phyloP scores from a whole-genome alignment of 35 echinoderm and acorn worm species.

The Ophioderma brevispina region DNA sequence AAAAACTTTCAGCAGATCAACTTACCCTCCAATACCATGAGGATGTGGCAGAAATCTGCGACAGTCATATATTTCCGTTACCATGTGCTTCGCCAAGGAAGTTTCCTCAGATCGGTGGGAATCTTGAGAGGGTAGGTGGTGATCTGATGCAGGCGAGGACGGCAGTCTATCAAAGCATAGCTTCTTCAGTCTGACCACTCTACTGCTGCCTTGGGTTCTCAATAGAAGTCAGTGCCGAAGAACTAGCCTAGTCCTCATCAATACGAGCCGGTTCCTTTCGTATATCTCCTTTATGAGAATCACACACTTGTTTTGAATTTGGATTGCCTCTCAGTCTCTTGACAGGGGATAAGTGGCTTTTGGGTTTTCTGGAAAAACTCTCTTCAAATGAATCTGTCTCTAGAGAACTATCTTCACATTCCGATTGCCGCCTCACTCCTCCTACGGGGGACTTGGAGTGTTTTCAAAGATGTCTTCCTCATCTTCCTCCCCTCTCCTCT shows the following conservation, averaged over 20 bases:
- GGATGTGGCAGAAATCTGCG: conserved; percentile 58
- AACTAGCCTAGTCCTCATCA: neutral
- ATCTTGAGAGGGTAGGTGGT: conserved; percentile 22
- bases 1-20: neutral
- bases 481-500: conserved; percentile 15
- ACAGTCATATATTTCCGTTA: conserved; percentile 77
- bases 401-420: neutral
- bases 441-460: no score
- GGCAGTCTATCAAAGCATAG: conserved; percentile 34
- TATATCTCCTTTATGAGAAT: neutral
- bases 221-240: neutral
- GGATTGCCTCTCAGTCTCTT: neutral
- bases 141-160: conserved; percentile 50
- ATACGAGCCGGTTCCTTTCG: neutral
- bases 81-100: conserved; percentile 36
- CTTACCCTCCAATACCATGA: conserved; percentile 47
- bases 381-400: neutral
- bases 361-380: neutral
- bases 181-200: conserved; percentile 22
- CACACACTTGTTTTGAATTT: neutral
- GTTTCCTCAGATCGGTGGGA: conserved; percentile 50
- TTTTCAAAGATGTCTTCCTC: conserved; percentile 13
- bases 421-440: neutral
- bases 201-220: conserved; percentile 2
- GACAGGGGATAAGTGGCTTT: neutral